Conservation (phyloP, 2,113 vertebrate species). For the Sapayoa aenigma region DNA sequence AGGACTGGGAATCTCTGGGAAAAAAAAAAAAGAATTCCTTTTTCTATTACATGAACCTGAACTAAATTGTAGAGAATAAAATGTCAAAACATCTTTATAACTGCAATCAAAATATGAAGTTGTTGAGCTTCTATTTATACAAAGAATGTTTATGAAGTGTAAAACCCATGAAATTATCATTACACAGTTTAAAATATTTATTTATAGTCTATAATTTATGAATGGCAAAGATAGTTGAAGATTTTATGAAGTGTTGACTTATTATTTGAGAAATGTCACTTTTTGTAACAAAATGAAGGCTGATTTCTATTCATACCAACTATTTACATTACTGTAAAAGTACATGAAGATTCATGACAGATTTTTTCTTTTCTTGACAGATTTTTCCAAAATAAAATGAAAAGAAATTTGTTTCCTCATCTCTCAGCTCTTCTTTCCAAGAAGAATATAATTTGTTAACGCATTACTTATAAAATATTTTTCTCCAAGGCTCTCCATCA, state of each 20-base stretch:
- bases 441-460: background rate
- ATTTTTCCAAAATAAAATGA: background rate
- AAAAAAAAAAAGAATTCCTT: background rate
- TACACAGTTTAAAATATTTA: background rate
- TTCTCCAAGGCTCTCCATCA: background rate
- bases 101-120: background rate
- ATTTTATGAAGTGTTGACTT: background rate
- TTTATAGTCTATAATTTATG: background rate
- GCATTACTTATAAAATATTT: background rate
- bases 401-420: background rate
- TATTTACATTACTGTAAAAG: background rate
- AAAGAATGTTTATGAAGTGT: background rate
- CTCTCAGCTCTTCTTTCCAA: background rate
- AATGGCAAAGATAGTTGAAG: background rate
- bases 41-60: background rate
- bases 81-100: background rate
- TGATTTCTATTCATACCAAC: background rate
- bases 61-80: background rate
- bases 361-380: background rate
- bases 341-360: background rate
- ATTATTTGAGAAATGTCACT: background rate
- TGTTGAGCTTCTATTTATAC: background rate
- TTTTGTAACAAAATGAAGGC: background rate
- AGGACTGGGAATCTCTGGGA: background rate
- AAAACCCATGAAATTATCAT: background rate